A percentile compares a stretch with the other conserved stretches of the same genome.
These are phyloP conservation scores for Tauraco erythrolophus DNA, from an alignment of 2,113 vertebrate genomes.

Conservation along the genomic window DNA sequence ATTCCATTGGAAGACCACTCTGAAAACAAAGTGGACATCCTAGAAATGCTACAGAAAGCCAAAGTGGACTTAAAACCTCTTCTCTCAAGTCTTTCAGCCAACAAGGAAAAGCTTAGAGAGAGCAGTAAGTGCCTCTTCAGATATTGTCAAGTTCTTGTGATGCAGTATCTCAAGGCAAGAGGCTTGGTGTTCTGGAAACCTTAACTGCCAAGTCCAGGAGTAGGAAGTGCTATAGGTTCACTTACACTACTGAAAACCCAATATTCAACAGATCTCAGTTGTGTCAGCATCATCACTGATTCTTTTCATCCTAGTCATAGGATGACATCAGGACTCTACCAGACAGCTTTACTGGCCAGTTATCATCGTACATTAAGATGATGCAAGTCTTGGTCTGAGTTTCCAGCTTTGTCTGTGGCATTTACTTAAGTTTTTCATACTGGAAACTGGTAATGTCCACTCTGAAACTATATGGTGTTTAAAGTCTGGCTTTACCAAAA, in stretches of 20 bases:
- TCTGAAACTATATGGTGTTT: neutral
- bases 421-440: neutral
- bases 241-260: neutral
- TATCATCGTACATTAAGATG: neutral
- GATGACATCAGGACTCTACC: constrained; percentile 22
- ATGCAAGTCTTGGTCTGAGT: neutral
- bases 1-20: constrained; percentile 89
- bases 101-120: constrained; percentile 95
- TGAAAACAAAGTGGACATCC: constrained; percentile 96
- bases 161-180: constrained; percentile 50
- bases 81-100: constrained; percentile 93
- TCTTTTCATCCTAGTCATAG: constrained; percentile 48
- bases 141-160: constrained; percentile 48
- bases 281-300: neutral
- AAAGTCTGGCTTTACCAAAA: neutral
- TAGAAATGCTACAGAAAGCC: constrained; percentile 97
- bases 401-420: neutral
- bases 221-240: neutral
- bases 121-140: constrained; percentile 88
- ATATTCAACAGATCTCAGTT: neutral
- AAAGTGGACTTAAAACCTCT: constrained; percentile 98
- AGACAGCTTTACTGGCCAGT: neutral
- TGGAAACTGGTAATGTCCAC: neutral
- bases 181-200: constrained; percentile 13
- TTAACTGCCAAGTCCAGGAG: neutral